Evolutionary conservation across 2,797 vertebrate genomes (phyloP), one percentile per base, ranked within the genome.

Genomic region (Hippoglossus hippoglossus): DNA sequence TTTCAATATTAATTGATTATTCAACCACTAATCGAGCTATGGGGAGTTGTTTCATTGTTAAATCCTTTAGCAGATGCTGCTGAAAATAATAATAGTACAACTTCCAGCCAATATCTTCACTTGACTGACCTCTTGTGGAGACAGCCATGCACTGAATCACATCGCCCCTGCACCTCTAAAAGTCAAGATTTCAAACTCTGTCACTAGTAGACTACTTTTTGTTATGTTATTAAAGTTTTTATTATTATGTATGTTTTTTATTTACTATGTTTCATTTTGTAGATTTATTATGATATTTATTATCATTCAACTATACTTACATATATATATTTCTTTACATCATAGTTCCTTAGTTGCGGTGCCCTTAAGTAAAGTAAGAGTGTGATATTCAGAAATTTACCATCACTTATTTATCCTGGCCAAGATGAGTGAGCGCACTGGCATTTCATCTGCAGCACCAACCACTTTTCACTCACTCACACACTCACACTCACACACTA

Each of bases 321-420:
- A 31, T 31, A 8, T 31, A 28, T 31, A 31, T 31, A 31, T 46
- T 46, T 46, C 5, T 46, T 46, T 16, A 46, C 44, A 16, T 19
- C 16, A 46, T 46, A 46, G 18, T 19, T 46, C 12, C 36, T 5
- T 46, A 6, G 6, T 8, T 46, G 44, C 18, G 6, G 16, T 7
- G 44, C 5, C 44, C 18, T 16, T 16, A 46, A 46, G 44, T 46
- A 41, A 41, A 41, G 39, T 3, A 41, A 4, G 15, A 19, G 18
- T 46, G 44, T 46, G 44, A 46, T 12, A 41, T 16, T 41, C 13
- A 15, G 39, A 70, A 77, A 53, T 3, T 1, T 34, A 64, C 25
- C 44, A 77, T 83, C 36, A 71, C 72, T 84, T 77, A 77, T 87
- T 79, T 61, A 82, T 77, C 69, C 47, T 51, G 60, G 58, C 68